Evolutionary conservation across 2,113 vertebrate species (phyloP).

Genomic region (Antigone vipio): DNA sequence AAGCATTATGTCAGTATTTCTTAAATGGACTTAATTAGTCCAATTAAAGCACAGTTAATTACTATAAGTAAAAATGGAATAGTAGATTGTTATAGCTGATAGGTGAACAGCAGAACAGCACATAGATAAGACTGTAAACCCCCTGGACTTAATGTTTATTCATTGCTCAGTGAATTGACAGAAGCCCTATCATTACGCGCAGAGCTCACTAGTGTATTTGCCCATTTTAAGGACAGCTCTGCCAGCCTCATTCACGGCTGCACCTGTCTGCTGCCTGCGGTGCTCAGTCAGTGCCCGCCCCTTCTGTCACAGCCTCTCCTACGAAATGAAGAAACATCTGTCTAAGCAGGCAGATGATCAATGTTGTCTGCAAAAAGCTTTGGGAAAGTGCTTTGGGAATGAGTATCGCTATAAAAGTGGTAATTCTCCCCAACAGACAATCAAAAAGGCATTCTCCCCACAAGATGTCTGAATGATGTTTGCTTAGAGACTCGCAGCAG

Average conservation of each 20-base stretch:
- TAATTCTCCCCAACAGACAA: not conserved
- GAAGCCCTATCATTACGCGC: not conserved
- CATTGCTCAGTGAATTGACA: not conserved
- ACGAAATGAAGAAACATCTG: not conserved
- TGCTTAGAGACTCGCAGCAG: not conserved
- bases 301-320: not conserved
- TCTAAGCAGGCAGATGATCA: not conserved
- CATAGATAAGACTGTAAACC: not conserved
- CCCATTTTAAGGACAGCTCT: not conserved
- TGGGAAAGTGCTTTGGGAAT: not conserved
- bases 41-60: not conserved
- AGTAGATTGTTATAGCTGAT: not conserved
- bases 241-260: not conserved
- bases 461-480: not conserved
- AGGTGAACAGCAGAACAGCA: not conserved
- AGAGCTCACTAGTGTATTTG: not conserved
- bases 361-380: not conserved
- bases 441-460: not conserved
- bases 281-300: not conserved
- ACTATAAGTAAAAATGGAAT: not conserved
- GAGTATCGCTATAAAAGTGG: not conserved
- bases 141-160: not conserved
- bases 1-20: not conserved
- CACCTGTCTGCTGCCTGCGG: not conserved
- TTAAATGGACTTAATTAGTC: not conserved